These are phyloP conservation scores for Halocaridina rubra DNA, from an alignment of 2,888 invertebrate genomes.

Conservation along the genomic window DNA sequence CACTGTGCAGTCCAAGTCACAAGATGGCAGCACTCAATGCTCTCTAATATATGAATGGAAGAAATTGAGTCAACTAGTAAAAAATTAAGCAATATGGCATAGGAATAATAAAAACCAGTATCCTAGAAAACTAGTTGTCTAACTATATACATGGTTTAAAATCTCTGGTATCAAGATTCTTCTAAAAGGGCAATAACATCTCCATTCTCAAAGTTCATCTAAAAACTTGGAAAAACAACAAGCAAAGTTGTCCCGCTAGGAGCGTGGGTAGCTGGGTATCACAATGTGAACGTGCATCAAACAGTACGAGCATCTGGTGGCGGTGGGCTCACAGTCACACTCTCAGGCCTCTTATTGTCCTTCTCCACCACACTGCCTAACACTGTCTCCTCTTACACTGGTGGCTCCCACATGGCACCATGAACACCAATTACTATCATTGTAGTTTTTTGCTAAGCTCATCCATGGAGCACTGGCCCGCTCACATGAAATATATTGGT, in stretches of 20 bases:
- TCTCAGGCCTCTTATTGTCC: conserved; percentile 26
- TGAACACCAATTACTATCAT: conserved; percentile 39
- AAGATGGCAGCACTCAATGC: conserved; percentile 55
- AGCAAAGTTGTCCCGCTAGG: conserved; percentile 47
- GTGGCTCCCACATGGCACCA: conserved; percentile 42
- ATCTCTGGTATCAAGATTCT: conserved; percentile 54
- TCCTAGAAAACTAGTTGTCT: conserved; percentile 62
- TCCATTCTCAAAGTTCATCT: conserved; percentile 56
- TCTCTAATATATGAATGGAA: conserved; percentile 59
- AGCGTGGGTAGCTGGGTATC: conserved; percentile 51
- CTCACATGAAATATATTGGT: background rate
- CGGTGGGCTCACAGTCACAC: conserved; percentile 18
- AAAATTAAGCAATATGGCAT: conserved; percentile 62
- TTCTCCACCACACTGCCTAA: conserved; percentile 31
- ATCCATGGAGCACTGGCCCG: conserved; percentile 9
- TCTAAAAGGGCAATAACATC: conserved; percentile 53
- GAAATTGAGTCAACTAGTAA: conserved; percentile 60
- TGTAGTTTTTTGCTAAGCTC: conserved; percentile 22
- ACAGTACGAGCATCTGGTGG: conserved; percentile 30
- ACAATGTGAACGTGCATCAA: conserved; percentile 55
- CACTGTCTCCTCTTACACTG: conserved; percentile 40
- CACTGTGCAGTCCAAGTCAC: conserved; percentile 56
- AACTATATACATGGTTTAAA: conserved; percentile 58
- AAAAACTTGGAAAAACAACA: conserved; percentile 63
- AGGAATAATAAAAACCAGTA: conserved; percentile 61